These are phyloP conservation scores for Diplazon laetatorius DNA, from an alignment of 2,888 invertebrate species.

Conservation along the genomic window DNA sequence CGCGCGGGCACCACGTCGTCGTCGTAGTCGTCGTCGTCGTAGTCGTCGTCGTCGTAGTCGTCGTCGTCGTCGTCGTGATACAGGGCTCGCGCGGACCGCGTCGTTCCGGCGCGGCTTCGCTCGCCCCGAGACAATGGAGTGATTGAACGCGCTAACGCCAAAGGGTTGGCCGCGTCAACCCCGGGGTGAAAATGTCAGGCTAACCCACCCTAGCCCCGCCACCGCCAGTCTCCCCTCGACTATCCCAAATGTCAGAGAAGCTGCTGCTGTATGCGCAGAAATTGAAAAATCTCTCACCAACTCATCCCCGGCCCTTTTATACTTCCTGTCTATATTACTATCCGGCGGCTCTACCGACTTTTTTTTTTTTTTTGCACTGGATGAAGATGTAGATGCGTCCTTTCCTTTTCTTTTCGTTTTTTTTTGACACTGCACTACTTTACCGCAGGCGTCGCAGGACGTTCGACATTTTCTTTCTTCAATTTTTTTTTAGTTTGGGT, in stretches of 20 bases:
- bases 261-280: constrained; percentile 54
- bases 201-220: constrained; percentile 48
- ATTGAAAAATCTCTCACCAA: constrained; percentile 57
- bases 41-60: constrained; percentile 47
- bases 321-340: constrained; percentile 66
- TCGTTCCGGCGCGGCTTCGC: constrained; percentile 47
- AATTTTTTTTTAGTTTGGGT: not conserved
- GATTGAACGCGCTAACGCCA: constrained; percentile 80
- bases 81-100: constrained; percentile 5
- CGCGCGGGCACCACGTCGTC: constrained; percentile 56
- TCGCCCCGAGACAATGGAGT: constrained; percentile 79
- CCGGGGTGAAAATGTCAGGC: constrained; percentile 81
- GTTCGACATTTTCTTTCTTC: constrained; percentile 33
- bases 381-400: constrained; percentile 37
- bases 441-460: constrained; percentile 33
- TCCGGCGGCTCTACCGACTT: constrained; percentile 34
- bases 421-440: constrained; percentile 36
- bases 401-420: constrained; percentile 25
- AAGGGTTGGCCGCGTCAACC: constrained; percentile 81
- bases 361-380: constrained; percentile 34
- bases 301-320: constrained; percentile 41
- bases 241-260: constrained; percentile 61
- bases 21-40: constrained; percentile 47
- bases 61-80: constrained; percentile 5
- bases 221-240: constrained; percentile 55